Conservation (phyloP, 2,113 vertebrate genomes). For the Monarcha castaneiventris region DNA sequence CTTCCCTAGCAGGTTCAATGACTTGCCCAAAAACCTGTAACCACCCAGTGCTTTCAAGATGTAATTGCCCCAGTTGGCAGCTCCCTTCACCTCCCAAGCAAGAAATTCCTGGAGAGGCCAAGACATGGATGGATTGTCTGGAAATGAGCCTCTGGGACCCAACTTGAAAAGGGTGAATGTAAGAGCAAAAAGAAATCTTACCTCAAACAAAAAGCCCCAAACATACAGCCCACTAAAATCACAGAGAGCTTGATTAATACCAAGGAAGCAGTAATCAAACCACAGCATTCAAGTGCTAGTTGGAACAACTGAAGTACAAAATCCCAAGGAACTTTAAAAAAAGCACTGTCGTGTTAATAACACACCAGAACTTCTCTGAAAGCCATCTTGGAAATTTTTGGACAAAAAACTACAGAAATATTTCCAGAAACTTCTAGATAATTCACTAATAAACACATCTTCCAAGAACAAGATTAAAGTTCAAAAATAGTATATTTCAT, state of each 20-base stretch:
- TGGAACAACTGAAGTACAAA: not conserved
- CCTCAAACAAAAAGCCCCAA: not conserved
- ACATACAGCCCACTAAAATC: not conserved
- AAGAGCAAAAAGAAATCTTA: not conserved
- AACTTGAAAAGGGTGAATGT: not conserved
- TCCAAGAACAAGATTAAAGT: not conserved
- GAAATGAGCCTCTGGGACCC: not conserved
- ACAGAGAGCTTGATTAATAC: not conserved
- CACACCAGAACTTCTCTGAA: not conserved
- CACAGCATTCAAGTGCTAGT: not conserved
- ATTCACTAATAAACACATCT: not conserved
- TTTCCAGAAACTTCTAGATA: not conserved
- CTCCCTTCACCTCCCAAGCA: not conserved
- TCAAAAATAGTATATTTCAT: not conserved
- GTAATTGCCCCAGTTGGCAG: rapidly evolving
- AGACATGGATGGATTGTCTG: not conserved
- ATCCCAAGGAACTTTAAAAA: not conserved
- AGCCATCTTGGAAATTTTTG: not conserved
- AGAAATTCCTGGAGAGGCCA: not conserved
- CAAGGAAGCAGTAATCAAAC: not conserved
- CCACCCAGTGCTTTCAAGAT: not conserved
- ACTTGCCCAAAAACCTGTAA: not conserved
- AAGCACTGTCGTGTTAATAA: not conserved
- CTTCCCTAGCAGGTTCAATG: not conserved
- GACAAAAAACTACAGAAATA: not conserved